phyloP scores from a whole-genome alignment of 2,113 vertebrate genomes.

The Peromyscus californicus region DNA sequence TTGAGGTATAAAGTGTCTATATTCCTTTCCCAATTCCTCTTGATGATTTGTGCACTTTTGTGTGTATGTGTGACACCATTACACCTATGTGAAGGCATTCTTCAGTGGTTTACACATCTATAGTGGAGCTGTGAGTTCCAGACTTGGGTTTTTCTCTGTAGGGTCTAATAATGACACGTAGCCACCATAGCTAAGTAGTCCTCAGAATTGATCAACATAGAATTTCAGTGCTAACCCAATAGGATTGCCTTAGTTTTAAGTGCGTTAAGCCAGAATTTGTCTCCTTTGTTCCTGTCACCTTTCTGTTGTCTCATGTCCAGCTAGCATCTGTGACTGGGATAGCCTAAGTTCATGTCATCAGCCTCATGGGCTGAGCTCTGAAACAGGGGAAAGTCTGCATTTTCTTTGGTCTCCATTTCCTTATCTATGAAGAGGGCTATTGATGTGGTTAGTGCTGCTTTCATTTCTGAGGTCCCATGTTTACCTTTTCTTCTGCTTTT shows the following conservation, averaged over 20 bases:
- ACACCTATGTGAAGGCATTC: background rate
- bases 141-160: conserved; percentile 43
- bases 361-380: background rate
- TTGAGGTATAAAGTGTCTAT: background rate
- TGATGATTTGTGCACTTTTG: background rate
- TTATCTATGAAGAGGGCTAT: conserved; percentile 14
- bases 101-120: conserved; percentile 47
- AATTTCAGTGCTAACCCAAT: conserved; percentile 59
- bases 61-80: background rate
- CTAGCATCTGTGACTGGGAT: background rate
- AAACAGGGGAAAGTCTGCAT: background rate
- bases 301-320: background rate
- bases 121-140: conserved; percentile 43
- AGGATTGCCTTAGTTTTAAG: conserved; percentile 24
- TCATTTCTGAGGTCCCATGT: conserved; percentile 14
- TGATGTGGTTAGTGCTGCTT: conserved; percentile 28
- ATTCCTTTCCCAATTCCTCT: background rate
- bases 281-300: background rate
- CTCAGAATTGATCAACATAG: conserved; percentile 11
- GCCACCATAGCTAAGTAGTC: conserved; percentile 7
- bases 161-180: conserved; percentile 33
- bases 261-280: background rate
- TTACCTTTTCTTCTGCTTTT: conserved; percentile 48
- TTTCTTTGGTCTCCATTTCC: conserved; percentile 50
- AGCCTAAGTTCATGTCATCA: background rate